Percentiles rank a stretch among this genome's conserved stretches.
Evolutionary conservation across 1,140 invertebrate genomes (phyloP).

Genomic region (Samia ricini): DNA sequence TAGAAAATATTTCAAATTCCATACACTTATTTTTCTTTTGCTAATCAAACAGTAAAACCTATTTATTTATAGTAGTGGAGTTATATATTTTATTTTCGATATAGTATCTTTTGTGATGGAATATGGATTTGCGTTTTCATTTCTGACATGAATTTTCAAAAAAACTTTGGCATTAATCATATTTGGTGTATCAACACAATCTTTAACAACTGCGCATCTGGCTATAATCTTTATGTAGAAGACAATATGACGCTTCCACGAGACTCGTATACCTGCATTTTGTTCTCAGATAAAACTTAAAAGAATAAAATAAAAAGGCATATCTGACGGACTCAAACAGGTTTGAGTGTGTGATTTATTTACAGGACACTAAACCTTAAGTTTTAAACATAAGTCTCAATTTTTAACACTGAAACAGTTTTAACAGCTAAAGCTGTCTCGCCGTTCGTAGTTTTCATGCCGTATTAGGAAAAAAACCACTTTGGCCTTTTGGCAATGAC

Average conservation of each 20-base stretch:
- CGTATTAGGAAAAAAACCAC: slow-evolving; percentile 66
- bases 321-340: slow-evolving; percentile 48
- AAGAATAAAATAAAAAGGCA: slow-evolving; percentile 34
- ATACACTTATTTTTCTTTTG: no score
- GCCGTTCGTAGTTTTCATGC: slow-evolving; percentile 56
- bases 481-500: slow-evolving; percentile 70
- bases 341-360: slow-evolving; percentile 33
- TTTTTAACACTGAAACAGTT: slow-evolving; percentile 44
- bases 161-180: no score
- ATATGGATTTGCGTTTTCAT: no score
- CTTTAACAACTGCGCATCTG: neutral
- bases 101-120: no score
- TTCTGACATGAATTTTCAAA: no score
- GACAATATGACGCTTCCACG: neutral
- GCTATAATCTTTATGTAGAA: neutral
- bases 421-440: slow-evolving; percentile 40
- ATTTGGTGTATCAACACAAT: neutral
- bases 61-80: no score
- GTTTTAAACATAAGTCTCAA: slow-evolving; percentile 33
- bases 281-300: slow-evolving; percentile 19
- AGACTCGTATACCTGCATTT: neutral
- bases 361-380: slow-evolving; percentile 50
- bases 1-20: no score
- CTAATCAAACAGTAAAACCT: no score
- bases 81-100: no score